Conservation (phyloP, 2,113 vertebrate genomes). For the Helogale parvula region DNA sequence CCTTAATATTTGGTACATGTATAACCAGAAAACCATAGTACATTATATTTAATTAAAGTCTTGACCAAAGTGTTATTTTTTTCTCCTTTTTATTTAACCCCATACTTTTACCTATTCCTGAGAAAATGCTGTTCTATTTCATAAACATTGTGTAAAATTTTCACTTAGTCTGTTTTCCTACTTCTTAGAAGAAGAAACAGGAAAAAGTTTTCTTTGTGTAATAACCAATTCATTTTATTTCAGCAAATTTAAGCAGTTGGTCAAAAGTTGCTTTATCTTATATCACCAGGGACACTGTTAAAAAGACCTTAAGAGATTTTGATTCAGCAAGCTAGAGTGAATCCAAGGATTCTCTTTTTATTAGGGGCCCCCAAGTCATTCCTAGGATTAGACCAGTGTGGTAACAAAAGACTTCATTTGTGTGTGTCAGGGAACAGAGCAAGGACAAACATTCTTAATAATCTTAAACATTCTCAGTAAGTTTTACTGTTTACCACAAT, state of each 20-base stretch:
- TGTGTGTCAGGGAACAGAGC: not conserved
- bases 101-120: not conserved
- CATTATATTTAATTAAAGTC: constrained; percentile 35
- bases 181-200: not conserved
- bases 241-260: not conserved
- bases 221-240: not conserved
- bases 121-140: not conserved
- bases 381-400: not conserved
- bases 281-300: not conserved
- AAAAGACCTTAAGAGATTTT: constrained; percentile 2
- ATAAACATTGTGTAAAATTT: constrained; percentile 19
- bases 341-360: not conserved
- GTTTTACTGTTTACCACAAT: not conserved
- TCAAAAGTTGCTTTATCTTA: not conserved
- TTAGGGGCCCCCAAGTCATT: not conserved
- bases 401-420: not conserved
- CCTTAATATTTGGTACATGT: not conserved
- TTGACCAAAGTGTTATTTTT: not conserved
- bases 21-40: constrained; percentile 7
- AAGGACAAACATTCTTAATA: not conserved
- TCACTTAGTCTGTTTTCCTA: not conserved
- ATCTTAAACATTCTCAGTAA: constrained; percentile 2
- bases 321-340: not conserved
- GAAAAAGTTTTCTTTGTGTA: not conserved
- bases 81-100: constrained; percentile 13